Percentiles rank a stretch among this genome's conserved stretches.
Evolutionary conservation across 1,140 invertebrate species (phyloP).

Genomic region (Drosophila pseudoobscura): DNA sequence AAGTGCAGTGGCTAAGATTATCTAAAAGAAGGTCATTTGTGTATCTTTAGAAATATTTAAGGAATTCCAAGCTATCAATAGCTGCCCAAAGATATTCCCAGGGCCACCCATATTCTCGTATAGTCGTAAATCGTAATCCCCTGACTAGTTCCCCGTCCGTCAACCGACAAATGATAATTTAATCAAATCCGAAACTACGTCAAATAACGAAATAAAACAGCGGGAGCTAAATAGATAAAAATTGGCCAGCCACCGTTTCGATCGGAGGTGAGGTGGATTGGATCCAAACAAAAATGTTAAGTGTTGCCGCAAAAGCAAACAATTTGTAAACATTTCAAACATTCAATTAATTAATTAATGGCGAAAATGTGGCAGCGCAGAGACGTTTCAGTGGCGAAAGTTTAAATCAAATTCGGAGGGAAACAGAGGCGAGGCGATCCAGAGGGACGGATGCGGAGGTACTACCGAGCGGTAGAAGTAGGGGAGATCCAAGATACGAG

Average conservation of each 20-base stretch:
- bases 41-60: not conserved
- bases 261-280: not conserved
- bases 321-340: slow-evolving; percentile 69
- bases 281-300: slow-evolving; percentile 37
- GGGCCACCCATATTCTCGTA: not conserved
- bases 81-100: not conserved
- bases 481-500: slow-evolving; percentile 10
- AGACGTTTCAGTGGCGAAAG: slow-evolving; percentile 41
- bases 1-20: not conserved
- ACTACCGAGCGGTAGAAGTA: slow-evolving; percentile 27
- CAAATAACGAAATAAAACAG: slow-evolving; percentile 78
- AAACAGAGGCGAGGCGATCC: slow-evolving; percentile 2
- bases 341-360: slow-evolving; percentile 79
- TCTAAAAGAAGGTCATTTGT: no score
- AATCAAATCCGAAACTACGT: slow-evolving; percentile 75
- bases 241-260: slow-evolving; percentile 40
- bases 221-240: slow-evolving; percentile 81
- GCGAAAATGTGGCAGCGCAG: slow-evolving; percentile 70
- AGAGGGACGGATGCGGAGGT: not conserved
- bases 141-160: slow-evolving; percentile 25
- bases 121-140: slow-evolving; percentile 15
- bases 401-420: slow-evolving; percentile 48
- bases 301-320: slow-evolving; percentile 17
- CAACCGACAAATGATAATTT: slow-evolving; percentile 65
- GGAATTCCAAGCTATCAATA: not conserved